Evolutionary conservation across 2,797 vertebrate species (phyloP), one percentile per base, ranked within the genome.

Genomic region (Notoglanidium macrostoma): DNA sequence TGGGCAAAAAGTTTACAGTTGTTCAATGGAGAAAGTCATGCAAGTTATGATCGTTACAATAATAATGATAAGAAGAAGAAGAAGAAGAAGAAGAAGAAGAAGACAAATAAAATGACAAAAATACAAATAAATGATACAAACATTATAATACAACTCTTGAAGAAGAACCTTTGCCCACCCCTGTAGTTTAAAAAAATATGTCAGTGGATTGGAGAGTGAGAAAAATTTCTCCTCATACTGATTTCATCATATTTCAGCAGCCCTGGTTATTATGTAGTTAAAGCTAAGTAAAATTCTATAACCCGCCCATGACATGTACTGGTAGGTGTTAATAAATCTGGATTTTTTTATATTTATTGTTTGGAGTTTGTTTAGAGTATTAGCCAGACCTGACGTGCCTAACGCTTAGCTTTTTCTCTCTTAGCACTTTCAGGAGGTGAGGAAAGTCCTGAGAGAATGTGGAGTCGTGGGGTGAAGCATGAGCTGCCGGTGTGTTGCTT

Each of bases 381-480:
- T 55, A 57, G 12, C 3, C 55, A 84, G 67, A 67, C 65, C 55
- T 46, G 54, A 46, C 19, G 40, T 84, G 73, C 40, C 88, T 87
- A 68, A 89, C 80, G 35, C 32, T 32, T 54, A 49, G 5, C 46
- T 35, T 81, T 57, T 87, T 57, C 54, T 89, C 80, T 87, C 86
- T 87, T 63, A 85, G 80, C 85, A 87, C 77, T 89, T 91, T 86
- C 90, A 93, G 93, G 89, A 89, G 74, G 88, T 65, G 74, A 82
- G 86, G 86, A 87, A 89, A 90, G 91, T 91, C 92, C 91, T 92
- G 94, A 90, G 96, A 99, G 97, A 97, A 99, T 99, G 98, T 98
- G 96, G 98, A 96, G 91, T 95, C 96, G 95, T 95, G 94, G 96
- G 96, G 95, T 96, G 97, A 97, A 98, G 96, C 96, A 99, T 99